Percentiles rank a stretch among this genome's conserved stretches.
These are phyloP conservation scores for Drosophila setifemur DNA, from an alignment of 1,140 invertebrate genomes.

Conservation along the genomic window DNA sequence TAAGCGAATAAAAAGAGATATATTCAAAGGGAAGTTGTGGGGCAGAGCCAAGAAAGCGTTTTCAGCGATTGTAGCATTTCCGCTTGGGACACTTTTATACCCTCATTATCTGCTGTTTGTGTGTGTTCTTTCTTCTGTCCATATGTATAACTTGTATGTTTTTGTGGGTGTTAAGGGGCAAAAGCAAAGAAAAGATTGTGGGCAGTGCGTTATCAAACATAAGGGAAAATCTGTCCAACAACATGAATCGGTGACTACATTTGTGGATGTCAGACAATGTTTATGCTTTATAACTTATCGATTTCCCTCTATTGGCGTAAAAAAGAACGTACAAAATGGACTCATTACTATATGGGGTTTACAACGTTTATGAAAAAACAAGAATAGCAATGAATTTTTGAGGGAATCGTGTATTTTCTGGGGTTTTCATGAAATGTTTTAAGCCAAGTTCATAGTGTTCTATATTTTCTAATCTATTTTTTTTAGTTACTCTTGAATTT, in stretches of 20 bases:
- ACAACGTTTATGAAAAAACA: too few species aligned
- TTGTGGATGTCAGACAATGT: too few species aligned
- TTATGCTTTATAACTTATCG: too few species aligned
- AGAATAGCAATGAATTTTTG: too few species aligned
- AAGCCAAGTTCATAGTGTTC: too few species aligned
- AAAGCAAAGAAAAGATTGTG: conserved; percentile 9
- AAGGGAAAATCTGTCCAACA: conserved; percentile 12
- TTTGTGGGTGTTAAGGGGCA: conserved; percentile 19
- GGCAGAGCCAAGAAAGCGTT: conserved; percentile 14
- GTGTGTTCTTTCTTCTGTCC: neutral
- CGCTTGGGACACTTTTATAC: conserved; percentile 55
- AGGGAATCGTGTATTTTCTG: too few species aligned
- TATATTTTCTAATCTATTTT: too few species aligned
- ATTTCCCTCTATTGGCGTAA: too few species aligned
- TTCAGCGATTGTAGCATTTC: conserved; percentile 60
- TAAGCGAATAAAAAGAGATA: conserved; percentile 1
- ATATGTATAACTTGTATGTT: neutral
- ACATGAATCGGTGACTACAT: conserved; percentile 19
- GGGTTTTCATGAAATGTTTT: too few species aligned
- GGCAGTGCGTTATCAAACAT: conserved; percentile 8
- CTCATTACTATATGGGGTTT: too few species aligned
- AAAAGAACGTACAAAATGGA: too few species aligned
- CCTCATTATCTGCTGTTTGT: conserved; percentile 56
- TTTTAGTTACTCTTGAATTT: too few species aligned
- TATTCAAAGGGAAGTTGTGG: neutral